phyloP scores from a whole-genome alignment of 92 coral and sea anemone genomes.

The Ricordea florida region DNA sequence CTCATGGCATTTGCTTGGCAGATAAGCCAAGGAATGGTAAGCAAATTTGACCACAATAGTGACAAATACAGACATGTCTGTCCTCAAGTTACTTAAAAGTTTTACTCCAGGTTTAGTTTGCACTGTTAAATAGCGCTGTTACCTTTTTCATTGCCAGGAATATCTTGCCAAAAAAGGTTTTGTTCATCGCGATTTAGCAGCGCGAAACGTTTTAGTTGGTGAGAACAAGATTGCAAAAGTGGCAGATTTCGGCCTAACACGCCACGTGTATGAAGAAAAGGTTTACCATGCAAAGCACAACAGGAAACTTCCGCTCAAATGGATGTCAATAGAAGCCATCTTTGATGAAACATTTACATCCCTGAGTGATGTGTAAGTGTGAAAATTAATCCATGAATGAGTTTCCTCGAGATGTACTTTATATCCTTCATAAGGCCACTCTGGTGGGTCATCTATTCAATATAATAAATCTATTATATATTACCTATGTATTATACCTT shows the following conservation, averaged over 20 bases:
- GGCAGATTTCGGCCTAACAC: slow-evolving; percentile 84
- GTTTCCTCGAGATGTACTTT: too few species aligned
- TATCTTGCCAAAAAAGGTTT: slow-evolving; percentile 69
- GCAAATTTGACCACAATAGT: not conserved
- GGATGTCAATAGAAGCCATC: slow-evolving; percentile 95
- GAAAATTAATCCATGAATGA: not conserved
- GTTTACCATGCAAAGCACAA: slow-evolving; percentile 65
- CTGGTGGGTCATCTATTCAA: too few species aligned
- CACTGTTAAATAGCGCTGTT: too few species aligned
- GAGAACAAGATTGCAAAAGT: slow-evolving; percentile 79
- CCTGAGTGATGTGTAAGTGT: slow-evolving; percentile 80
- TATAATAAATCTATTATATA: too few species aligned
- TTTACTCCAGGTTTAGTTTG: too few species aligned
- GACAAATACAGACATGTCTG: not conserved
- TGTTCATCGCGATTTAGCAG: slow-evolving; percentile 83
- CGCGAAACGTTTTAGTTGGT: slow-evolving; percentile 84
- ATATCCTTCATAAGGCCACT: too few species aligned
- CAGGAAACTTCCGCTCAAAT: slow-evolving; percentile 77
- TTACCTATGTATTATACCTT: too few species aligned
- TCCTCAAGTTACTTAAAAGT: too few species aligned
- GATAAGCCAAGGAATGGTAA: slow-evolving; percentile 82
- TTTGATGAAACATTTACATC: slow-evolving; percentile 76
- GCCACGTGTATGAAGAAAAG: slow-evolving; percentile 74
- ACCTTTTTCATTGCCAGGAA: slow-evolving; percentile 51
- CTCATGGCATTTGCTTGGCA: slow-evolving; percentile 92